These are phyloP conservation scores for Euzetes globulus DNA, from an alignment of 2,888 invertebrate genomes.

Conservation along the genomic window DNA sequence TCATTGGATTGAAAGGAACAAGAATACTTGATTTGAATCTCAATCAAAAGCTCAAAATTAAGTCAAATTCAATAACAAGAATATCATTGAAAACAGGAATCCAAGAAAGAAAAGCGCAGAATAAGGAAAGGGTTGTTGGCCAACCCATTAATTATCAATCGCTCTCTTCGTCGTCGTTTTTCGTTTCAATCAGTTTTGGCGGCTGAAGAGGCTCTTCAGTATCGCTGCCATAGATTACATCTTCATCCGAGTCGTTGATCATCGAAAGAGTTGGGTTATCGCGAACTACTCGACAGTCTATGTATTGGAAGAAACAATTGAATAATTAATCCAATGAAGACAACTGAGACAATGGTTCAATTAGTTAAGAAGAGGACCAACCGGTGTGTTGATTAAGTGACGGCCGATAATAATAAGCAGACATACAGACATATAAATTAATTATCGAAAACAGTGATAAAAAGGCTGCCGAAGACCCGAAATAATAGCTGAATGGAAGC, in stretches of 20 bases:
- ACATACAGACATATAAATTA: constrained; percentile 35
- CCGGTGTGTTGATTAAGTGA: constrained; percentile 34
- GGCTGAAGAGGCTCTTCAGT: constrained; percentile 30
- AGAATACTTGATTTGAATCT: too few relatives aligned
- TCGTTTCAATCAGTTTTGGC: constrained; percentile 44
- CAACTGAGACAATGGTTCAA: neutral
- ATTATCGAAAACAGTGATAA: constrained; percentile 34
- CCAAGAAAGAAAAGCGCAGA: neutral
- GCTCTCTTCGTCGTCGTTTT: constrained; percentile 59
- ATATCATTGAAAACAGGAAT: too few relatives aligned
- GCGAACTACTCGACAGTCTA: constrained; percentile 83
- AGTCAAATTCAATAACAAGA: too few relatives aligned
- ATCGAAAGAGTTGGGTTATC: constrained; percentile 97
- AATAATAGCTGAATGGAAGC: constrained; percentile 35
- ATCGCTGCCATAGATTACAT: constrained; percentile 72
- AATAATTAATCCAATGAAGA: neutral
- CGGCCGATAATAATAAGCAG: constrained; percentile 36
- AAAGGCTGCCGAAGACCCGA: constrained; percentile 32
- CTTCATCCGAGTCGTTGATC: constrained; percentile 97
- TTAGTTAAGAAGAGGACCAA: constrained; percentile 1
- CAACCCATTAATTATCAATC: constrained; percentile 51
- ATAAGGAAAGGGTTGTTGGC: neutral
- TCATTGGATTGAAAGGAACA: too few relatives aligned
- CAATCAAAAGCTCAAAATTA: too few relatives aligned
- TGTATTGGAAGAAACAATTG: constrained; percentile 44